phyloP scores from a whole-genome alignment of 2,113 vertebrate species.

The Heteronetta atricapilla region DNA sequence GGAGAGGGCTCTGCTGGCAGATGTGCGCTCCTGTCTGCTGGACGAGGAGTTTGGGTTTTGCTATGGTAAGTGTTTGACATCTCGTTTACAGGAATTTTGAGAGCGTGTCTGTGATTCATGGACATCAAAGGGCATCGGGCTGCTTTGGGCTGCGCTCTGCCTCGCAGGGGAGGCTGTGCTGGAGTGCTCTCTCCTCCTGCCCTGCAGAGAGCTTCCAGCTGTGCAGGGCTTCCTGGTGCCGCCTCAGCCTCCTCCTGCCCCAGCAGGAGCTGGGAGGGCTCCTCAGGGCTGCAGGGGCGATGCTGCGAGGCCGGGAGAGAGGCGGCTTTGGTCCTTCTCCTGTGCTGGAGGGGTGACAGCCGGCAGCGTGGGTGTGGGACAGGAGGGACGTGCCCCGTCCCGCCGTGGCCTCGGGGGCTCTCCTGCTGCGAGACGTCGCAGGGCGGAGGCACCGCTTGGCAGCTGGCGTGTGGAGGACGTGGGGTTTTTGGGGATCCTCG shows the following conservation, averaged over 20 bases:
- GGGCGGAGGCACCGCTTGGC: background rate
- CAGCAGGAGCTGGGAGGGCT: background rate
- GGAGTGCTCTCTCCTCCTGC: slow-evolving; percentile 20
- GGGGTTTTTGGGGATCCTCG: background rate
- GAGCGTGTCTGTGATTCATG: slow-evolving; percentile 68
- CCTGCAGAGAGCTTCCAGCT: slow-evolving; percentile 24
- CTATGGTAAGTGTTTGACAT: slow-evolving; percentile 73
- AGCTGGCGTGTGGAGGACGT: background rate
- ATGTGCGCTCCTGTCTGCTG: slow-evolving; percentile 44
- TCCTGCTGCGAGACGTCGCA: background rate
- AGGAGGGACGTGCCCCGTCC: background rate
- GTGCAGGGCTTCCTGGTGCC: background rate
- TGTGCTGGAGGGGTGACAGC: background rate
- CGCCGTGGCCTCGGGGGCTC: background rate
- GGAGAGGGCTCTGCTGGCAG: slow-evolving; percentile 66
- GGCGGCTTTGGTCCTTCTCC: background rate
- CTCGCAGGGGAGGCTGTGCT: slow-evolving; percentile 47
- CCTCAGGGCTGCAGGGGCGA: background rate
- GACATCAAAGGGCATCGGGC: slow-evolving; percentile 68
- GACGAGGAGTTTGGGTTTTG: slow-evolving; percentile 54
- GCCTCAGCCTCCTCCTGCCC: background rate
- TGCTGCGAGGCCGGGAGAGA: background rate
- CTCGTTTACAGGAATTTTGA: slow-evolving; percentile 72
- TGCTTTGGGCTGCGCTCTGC: slow-evolving; percentile 7
- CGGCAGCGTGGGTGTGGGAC: background rate